These are phyloP conservation scores for Pediacus dermestoides DNA, from an alignment of 2,888 invertebrate genomes.

Conservation along the genomic window DNA sequence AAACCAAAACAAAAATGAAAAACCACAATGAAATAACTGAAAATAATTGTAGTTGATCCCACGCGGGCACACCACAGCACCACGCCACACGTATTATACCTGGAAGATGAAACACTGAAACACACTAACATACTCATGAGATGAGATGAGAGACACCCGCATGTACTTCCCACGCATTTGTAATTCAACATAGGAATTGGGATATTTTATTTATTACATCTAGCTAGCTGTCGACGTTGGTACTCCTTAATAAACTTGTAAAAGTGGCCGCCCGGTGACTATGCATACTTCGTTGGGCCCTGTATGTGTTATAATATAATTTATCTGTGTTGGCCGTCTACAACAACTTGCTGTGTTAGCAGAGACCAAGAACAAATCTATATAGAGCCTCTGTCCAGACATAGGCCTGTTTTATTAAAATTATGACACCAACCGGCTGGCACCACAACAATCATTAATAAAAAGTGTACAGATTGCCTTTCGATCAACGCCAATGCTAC, in stretches of 20 bases:
- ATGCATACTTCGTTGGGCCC: constrained; percentile 4
- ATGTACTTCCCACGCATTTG: constrained; percentile 15
- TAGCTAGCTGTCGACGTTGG: constrained; percentile 27
- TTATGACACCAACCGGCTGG: constrained; percentile 24
- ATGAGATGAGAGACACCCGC: constrained; percentile 6
- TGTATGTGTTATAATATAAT: constrained; percentile 20
- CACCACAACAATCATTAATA: constrained; percentile 6
- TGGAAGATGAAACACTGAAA: too few species aligned
- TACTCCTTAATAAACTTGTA: constrained; percentile 30
- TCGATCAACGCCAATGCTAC: too few species aligned
- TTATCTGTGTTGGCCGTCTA: constrained; percentile 23
- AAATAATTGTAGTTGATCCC: too few species aligned
- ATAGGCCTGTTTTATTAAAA: constrained; percentile 28
- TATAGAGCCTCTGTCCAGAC: constrained; percentile 35
- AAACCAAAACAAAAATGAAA: too few species aligned
- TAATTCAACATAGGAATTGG: constrained; percentile 27
- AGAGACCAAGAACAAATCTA: constrained; percentile 33
- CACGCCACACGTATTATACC: too few species aligned
- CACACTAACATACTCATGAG: too few species aligned
- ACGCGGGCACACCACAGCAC: too few species aligned
- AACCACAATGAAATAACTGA: too few species aligned
- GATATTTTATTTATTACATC: constrained; percentile 25
- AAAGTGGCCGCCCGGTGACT: constrained; percentile 15
- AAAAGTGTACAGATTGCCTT: too few species aligned
- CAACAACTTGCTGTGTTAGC: constrained; percentile 27